Evolutionary conservation across 1,140 invertebrate species (phyloP), one percentile per base, ranked within the genome.

Genomic region (Nasonia giraulti): DNA sequence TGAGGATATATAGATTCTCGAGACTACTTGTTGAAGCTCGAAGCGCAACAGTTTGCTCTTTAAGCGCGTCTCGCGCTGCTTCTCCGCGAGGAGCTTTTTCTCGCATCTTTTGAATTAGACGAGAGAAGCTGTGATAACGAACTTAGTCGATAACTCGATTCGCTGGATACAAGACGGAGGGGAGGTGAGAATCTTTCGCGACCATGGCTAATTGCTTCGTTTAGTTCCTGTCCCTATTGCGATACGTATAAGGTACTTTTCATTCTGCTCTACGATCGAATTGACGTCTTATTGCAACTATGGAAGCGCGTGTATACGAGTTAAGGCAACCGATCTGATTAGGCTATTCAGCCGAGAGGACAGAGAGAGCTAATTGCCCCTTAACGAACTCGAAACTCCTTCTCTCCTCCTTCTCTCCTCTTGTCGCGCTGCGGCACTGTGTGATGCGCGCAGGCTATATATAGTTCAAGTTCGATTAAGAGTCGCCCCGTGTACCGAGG

Each of bases 1-100:
- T 11, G 10, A 1, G 1, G 6, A 44, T 44, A 44, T 44, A 50
- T 12, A 50, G 47, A 50, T 50, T 50, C 47, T 50, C 17, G 6
- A 44, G 78, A 87, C 91, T 90, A 92, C 91, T 93, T 92, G 91
- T 92, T 92, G 91, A 91, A 89, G 89, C 89, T 80, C 84, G 91
- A 92, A 92, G 92, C 92, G 92, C 92, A 93, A 93, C 92, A 93
- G 92, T 92, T 91, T 92, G 92, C 89, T 90, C 87, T 90, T 91
- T 88, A 88, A 89, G 86, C 85, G 88, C 77, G 76, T 50, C 66
- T 86, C 77, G 40, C 75, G 80, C 55, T 55, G 50, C 77, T 71
- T 27, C 31, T 37, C 27, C 27, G 31, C 44, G 8, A 14, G 47
- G 62, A 80, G 62, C 50, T 50, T 33, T 69, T n/a, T 50, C 12